phyloP scores from a whole-genome alignment of 1,140 invertebrate genomes.

The Nebria ingens region DNA sequence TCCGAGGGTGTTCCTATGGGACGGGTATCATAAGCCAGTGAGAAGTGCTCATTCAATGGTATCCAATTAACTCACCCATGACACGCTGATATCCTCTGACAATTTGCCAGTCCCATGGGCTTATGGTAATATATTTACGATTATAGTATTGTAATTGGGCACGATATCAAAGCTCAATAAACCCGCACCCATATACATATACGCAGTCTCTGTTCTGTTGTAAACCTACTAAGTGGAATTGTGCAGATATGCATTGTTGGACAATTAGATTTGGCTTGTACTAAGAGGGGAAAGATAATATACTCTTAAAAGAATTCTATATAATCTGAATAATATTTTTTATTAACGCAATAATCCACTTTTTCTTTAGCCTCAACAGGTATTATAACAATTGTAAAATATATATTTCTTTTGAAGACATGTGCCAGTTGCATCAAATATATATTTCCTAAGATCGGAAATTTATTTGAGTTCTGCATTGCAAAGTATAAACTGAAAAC shows the following conservation, averaged over 20 bases:
- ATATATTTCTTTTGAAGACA: too few species aligned
- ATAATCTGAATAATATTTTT: too few species aligned
- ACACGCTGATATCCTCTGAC: slow-evolving; percentile 8
- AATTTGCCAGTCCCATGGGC: slow-evolving; percentile 7
- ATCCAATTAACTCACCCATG: slow-evolving; percentile 9
- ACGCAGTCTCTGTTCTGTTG: background rate
- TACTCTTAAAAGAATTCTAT: too few species aligned
- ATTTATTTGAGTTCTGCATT: too few species aligned
- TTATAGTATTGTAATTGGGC: slow-evolving; percentile 8
- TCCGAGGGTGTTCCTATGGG: background rate
- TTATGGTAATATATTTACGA: slow-evolving; percentile 9
- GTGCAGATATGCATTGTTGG: background rate
- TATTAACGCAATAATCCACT: too few species aligned
- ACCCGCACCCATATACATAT: background rate
- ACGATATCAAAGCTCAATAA: slow-evolving; percentile 7
- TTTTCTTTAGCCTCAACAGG: too few species aligned
- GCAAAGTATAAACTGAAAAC: too few species aligned
- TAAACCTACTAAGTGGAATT: background rate
- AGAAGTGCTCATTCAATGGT: slow-evolving; percentile 4
- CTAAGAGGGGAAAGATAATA: too few species aligned
- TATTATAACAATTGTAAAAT: too few species aligned
- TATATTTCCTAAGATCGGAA: too few species aligned
- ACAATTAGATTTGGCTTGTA: slow-evolving; percentile 4
- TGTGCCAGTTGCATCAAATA: too few species aligned
- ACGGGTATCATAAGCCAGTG: slow-evolving; percentile 4